A percentile compares a stretch with the other conserved stretches of the same genome.
Evolutionary conservation across 2,888 invertebrate species (phyloP).

Genomic region (Ecdyonurus torrentis): DNA sequence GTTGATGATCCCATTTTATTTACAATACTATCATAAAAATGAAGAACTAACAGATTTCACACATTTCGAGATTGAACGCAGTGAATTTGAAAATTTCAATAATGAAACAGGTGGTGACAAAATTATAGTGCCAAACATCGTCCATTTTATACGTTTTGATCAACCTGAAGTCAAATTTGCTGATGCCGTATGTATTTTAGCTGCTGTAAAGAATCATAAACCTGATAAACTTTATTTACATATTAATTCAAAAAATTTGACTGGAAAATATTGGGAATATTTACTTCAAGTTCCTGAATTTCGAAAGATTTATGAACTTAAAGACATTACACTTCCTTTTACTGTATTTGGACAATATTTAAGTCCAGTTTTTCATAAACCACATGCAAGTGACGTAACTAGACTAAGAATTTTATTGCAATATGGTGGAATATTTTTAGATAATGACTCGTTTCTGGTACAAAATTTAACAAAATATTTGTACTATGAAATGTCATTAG

Average conservation of each 20-base stretch:
- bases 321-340: neutral
- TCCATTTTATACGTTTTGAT: constrained; percentile 20
- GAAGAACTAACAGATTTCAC: no score
- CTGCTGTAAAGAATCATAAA: constrained; percentile 17
- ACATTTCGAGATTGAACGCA: no score
- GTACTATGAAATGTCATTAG: constrained; percentile 20
- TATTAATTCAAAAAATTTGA: constrained; percentile 16
- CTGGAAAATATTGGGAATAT: constrained; percentile 16
- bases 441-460: constrained; percentile 21
- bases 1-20: no score
- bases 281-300: constrained; percentile 13
- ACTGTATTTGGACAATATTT: constrained; percentile 1
- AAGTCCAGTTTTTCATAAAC: constrained; percentile 9
- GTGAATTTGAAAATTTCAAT: constrained; percentile 16
- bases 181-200: constrained; percentile 16
- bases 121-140: constrained; percentile 20
- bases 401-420: constrained; percentile 18
- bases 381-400: constrained; percentile 14
- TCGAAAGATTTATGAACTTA: constrained; percentile 7
- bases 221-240: constrained; percentile 21
- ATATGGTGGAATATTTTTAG: constrained; percentile 23
- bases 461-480: constrained; percentile 19
- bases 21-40: no score
- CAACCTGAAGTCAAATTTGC: constrained; percentile 14
- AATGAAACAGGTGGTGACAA: constrained; percentile 17